These are phyloP conservation scores for Seira musarum DNA, from an alignment of 2,888 invertebrate species.

Conservation along the genomic window DNA sequence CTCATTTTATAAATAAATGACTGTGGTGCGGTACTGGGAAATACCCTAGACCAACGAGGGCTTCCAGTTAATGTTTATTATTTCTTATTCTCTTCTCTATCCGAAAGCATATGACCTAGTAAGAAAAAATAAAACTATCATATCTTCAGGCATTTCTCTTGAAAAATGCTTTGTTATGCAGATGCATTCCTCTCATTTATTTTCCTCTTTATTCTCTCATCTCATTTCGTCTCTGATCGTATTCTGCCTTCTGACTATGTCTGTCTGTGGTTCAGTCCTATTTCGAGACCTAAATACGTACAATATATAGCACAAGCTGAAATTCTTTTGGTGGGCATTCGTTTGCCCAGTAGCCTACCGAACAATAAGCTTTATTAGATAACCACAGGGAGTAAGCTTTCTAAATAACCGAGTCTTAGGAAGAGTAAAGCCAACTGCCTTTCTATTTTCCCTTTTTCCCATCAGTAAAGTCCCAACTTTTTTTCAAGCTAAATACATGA, in stretches of 20 bases:
- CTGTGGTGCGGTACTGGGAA: neutral
- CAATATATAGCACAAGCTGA: neutral
- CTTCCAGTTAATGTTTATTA: neutral
- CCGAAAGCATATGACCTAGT: conserved; percentile 11
- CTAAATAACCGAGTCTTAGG: conserved; percentile 35
- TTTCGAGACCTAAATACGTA: too few species aligned
- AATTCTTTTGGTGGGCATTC: neutral
- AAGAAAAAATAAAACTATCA: conserved; percentile 7
- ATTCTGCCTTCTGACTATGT: neutral
- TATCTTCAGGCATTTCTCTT: conserved; percentile 2
- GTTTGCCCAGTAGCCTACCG: neutral
- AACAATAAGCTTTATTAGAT: conserved; percentile 55
- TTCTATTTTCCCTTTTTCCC: conserved; percentile 12
- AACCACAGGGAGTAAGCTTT: conserved; percentile 47
- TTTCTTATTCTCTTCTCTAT: neutral
- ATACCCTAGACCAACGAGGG: too few species aligned
- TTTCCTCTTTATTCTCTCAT: conserved; percentile 14
- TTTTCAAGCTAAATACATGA: neutral
- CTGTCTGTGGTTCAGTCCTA: neutral
- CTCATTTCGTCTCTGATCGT: neutral
- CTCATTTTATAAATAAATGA: conserved; percentile 23
- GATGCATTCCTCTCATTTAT: conserved; percentile 50
- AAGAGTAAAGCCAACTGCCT: conserved; percentile 37
- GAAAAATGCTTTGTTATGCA: conserved; percentile 49
- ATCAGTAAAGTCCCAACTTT: neutral